Base-by-base conservation (phyloP, 2,888 invertebrate species). In the Meiosimyza platycephala region DNA sequence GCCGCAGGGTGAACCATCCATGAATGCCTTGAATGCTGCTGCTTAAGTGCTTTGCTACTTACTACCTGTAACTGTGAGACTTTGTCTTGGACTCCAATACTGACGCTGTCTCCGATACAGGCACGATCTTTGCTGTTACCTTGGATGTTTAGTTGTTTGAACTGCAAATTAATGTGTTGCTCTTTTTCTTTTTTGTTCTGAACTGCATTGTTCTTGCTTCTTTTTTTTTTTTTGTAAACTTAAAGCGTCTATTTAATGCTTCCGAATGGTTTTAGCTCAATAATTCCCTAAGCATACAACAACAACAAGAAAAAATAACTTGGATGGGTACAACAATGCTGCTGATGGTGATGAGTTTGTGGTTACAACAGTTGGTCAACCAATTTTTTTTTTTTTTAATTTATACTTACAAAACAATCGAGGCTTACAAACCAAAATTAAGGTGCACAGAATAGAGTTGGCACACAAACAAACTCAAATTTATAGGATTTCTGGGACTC, bases 261-360 rank as follows among this genome's bases (percentile, higher is more conserved):
- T 73, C 75, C 75, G 77, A 75, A 74, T 73, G 76, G 75, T 75
- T 78, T 77, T 75, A 73, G 65, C 72, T 75, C 78, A 76, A 74
- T 76, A 75, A 76, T 71, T 73, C 72, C 67, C 66, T 72, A 74
- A 67, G 64, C 63, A 63, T 0, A 28, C 28, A 11, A 48, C 13
- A 40, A 28, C 22, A n/a, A 15, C 16, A 47, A 16, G 9, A 13
- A 54, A 22, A 18, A 22, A 5, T 15, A n/a, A 12, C 12, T n/a
- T 47, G 22, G 2, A 22, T 22, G 22, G 22, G 22, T 22, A 22
- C 22, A 22, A 22, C n/a, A 18, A 48, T 6, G 57, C 13, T 50
- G 16, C 11, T 64, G 50, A n/a, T n/a, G 33, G 33, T 48, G 55
- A 12, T 11, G 70, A 72, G 72, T 73, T 71, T 72, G 72, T 62